Percentiles rank a stretch among this genome's conserved stretches.
Conservation (phyloP, 2,113 vertebrate species). For the Cryptotis parvus region DNA sequence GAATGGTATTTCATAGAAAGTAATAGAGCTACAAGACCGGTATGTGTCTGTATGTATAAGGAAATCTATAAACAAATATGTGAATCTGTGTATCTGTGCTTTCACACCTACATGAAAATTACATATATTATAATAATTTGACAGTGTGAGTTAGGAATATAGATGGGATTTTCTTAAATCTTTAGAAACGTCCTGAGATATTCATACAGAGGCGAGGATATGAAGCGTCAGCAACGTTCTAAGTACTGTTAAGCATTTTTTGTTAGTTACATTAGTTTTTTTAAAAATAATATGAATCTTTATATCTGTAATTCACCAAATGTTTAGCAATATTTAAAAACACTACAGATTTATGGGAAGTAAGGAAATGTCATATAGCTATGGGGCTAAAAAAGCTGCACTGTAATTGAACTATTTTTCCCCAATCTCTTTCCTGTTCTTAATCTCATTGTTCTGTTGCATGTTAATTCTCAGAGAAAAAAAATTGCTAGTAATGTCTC, state of each 20-base stretch:
- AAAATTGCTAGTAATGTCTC: slow-evolving; percentile 28
- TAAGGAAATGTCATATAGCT: neutral
- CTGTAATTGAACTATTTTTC: slow-evolving; percentile 53
- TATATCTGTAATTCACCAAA: neutral
- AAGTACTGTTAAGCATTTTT: neutral
- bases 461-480: slow-evolving; percentile 53
- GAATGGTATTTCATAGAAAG: slow-evolving; percentile 39
- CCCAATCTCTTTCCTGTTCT: neutral
- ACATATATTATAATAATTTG: neutral
- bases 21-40: neutral
- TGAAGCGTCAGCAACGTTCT: neutral
- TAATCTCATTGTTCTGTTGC: slow-evolving; percentile 26
- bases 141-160: neutral
- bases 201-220: neutral
- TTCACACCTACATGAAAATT: slow-evolving; percentile 11
- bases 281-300: neutral
- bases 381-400: neutral
- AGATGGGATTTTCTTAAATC: neutral
- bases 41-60: neutral
- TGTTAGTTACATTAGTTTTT: slow-evolving; percentile 38
- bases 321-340: neutral
- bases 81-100: neutral
- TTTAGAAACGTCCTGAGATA: too few relatives aligned
- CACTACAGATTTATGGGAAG: neutral
- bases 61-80: slow-evolving; percentile 3